Evolutionary conservation across 1,140 invertebrate species (phyloP).

Genomic region (Cherax destructor): DNA sequence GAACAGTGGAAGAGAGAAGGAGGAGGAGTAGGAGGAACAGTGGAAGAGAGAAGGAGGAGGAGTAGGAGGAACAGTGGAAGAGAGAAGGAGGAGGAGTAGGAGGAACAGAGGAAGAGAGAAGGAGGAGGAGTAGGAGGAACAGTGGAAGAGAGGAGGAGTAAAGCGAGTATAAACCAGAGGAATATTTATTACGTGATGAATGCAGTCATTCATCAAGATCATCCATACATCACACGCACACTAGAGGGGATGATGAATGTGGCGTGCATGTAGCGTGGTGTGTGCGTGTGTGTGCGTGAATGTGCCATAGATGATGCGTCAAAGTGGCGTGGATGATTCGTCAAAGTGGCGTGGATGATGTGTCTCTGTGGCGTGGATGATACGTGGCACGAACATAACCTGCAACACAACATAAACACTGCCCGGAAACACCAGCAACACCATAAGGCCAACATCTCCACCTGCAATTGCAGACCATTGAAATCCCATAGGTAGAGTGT

Average conservation of each 20-base stretch:
- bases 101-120: not conserved
- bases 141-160: no score
- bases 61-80: no score
- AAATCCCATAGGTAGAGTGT: slow-evolving; percentile 31
- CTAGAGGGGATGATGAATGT: no score
- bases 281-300: not conserved
- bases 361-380: no score
- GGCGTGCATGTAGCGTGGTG: no score
- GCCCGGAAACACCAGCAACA: not conserved
- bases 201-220: no score
- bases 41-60: not conserved
- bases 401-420: not conserved
- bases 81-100: not conserved
- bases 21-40: not conserved
- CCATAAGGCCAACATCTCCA: slow-evolving; percentile 21
- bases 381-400: no score
- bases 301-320: not conserved
- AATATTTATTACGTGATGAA: not conserved
- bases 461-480: slow-evolving; percentile 17
- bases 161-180: not conserved
- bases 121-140: not conserved
- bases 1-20: not conserved
- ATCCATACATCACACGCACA: not conserved
- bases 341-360: no score
- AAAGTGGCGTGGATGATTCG: no score